Evolutionary conservation across 2,113 vertebrate genomes (phyloP).

Genomic region (Meles meles): DNA sequence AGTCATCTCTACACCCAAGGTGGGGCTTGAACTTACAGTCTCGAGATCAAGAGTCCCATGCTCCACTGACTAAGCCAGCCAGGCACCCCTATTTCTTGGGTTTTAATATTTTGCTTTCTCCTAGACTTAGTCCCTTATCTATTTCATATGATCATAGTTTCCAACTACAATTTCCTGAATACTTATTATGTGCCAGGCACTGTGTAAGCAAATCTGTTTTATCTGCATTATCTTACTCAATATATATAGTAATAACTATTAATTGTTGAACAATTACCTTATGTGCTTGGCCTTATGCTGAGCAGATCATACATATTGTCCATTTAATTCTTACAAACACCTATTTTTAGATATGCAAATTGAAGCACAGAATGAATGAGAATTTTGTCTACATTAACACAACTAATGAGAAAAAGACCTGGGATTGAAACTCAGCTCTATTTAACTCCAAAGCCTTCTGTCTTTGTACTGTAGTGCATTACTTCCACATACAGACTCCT

Average conservation of each 20-base stretch:
- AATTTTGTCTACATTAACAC: neutral
- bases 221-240: neutral
- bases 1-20: neutral
- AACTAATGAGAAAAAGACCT: neutral
- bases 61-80: neutral
- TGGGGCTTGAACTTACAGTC: neutral
- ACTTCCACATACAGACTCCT: neutral
- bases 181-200: neutral
- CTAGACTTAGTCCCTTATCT: neutral
- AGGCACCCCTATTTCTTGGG: neutral
- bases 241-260: neutral
- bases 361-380: conserved; percentile 8
- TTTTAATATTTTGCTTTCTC: neutral
- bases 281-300: neutral
- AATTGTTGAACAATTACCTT: conserved; percentile 10
- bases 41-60: neutral
- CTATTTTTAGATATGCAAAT: neutral
- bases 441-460: neutral
- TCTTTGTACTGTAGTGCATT: neutral
- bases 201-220: conserved; percentile 1
- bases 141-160: neutral
- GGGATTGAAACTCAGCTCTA: neutral
- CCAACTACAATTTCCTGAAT: conserved; percentile 28
- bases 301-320: neutral
- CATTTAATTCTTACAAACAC: neutral